Base-by-base conservation (phyloP, 2,888 invertebrate genomes). In the Brachypalpus laphriformis region DNA sequence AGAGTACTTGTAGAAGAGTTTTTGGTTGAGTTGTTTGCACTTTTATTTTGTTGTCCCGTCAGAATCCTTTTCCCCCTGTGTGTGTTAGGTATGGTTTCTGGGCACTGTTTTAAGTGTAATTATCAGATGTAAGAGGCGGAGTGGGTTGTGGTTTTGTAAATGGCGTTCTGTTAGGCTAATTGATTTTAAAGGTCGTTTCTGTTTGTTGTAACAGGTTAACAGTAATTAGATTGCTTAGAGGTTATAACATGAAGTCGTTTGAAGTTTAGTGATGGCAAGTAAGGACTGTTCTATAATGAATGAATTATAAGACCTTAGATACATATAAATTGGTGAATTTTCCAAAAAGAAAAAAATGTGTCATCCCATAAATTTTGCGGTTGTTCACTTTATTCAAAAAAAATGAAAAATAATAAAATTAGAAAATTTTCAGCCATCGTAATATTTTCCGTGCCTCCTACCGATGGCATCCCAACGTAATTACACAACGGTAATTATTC, bases 1-100 rank as follows among this genome's bases (percentile, higher is more conserved):
- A 83, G 80, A 63, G 22, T 56, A 70, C 71, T 63, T 78, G 77
- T 56, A 78, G 25, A 78, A 63, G 25, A 45, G 45, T 78, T 78
- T 78, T 71, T 71, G 70, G 68, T 56, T 61, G 40, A 59, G 49
- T 59, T 76, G 66, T 68, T 68, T 76, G 76, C 57, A 76, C 20
- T 76, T 68, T 76, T 76, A 68, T 59, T 61, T 47, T 49, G 22
- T 16, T 66, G 28, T 76, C 9, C 5, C 11, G 5, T 18, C 6
- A 34, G 40, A 25, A 20, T 49, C 25, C 34, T 6, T 42, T 40
- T 31, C 16, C n/a, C 3, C 4, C 0, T 37, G 3, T 45, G 45
- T 22, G 14, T 18, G 34, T 37, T 54, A 45, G 65, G 47, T 47
- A 45, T 49, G 56, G 74, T 57, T 68, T 59, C 20, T 20, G 49